phyloP scores from a whole-genome alignment of 2,113 vertebrate genomes.

The Nannobrachium achirus region DNA sequence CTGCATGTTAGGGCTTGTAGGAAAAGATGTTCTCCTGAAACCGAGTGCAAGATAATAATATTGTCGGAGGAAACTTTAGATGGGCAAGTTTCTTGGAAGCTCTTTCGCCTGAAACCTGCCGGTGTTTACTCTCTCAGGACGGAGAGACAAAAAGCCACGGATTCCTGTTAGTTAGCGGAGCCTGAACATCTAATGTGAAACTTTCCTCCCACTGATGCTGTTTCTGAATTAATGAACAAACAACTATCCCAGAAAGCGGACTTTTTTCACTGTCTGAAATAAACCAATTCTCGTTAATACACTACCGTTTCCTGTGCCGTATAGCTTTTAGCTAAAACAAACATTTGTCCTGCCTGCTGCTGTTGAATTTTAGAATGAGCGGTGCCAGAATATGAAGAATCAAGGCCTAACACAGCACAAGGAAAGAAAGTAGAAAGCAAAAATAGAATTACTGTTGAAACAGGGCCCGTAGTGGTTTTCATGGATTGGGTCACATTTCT shows the following conservation, averaged over 20 bases:
- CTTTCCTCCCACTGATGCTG: slow-evolving; percentile 54
- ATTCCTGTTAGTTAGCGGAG: slow-evolving; percentile 59
- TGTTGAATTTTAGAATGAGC: too few species aligned
- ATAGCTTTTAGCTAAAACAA: too few species aligned
- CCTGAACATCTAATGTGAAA: slow-evolving; percentile 54
- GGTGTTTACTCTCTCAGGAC: slow-evolving; percentile 34
- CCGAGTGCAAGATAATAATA: slow-evolving; percentile 15
- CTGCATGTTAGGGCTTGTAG: slow-evolving; percentile 10
- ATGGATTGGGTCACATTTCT: too few species aligned
- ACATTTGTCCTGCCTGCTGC: too few species aligned
- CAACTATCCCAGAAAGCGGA: background rate
- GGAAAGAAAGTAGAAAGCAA: too few species aligned
- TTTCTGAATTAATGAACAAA: slow-evolving; percentile 33
- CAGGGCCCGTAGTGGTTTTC: too few species aligned
- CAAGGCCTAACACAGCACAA: too few species aligned
- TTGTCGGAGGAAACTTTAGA: slow-evolving; percentile 39
- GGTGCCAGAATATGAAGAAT: too few species aligned
- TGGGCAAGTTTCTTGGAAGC: slow-evolving; percentile 55
- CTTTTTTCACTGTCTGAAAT: too few species aligned
- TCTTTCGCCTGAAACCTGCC: slow-evolving; percentile 29
- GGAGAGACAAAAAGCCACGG: slow-evolving; percentile 13
- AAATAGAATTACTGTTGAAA: too few species aligned
- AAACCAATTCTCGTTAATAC: too few species aligned
- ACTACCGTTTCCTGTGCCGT: too few species aligned
- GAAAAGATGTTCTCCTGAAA: slow-evolving; percentile 9